Evolutionary conservation across 1,140 invertebrate species (phyloP), one percentile per base, ranked within the genome.

Genomic region (Centruroides sculpturatus): DNA sequence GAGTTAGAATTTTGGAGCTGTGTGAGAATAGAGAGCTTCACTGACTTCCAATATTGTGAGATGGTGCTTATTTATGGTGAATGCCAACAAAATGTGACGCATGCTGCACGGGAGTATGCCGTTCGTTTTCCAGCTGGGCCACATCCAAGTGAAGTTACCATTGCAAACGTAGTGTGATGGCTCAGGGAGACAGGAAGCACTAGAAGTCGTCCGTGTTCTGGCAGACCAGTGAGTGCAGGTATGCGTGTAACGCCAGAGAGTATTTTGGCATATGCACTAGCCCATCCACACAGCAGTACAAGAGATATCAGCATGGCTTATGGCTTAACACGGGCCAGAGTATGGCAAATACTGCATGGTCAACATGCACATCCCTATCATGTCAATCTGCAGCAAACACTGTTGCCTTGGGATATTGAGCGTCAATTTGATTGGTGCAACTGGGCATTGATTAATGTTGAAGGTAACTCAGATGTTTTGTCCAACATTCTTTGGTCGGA

Each of bases 261-360:
- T 35, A 34, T 59, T 59, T 59, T 59, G 50, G 36, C 49, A 53
- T 47, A 59, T 59, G 36, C 50, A 53, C 36, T 53, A 53, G 57
- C 57, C 57, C 50, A 59, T 59, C 36, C 34, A 4, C 50, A 53
- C 36, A 59, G 48, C 51, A 59, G 35, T 59, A 59, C 35, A 59
- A 41, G 50, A 41, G 35, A 59, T 13, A 59, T 49, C 48, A 52
- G 57, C 50, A 59, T 36, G 1, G 49, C 13, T 36, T 59, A 34
- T 59, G 36, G 50, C 41, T 53, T 52, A 41, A 59, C 57, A 53
- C 11, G 50, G 10, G 57, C 7, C 50, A 23, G 50, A 41, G 50
- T 59, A 59, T 41, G 49, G 50, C 35, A 59, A 59, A 52, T 59
- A 59, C 36, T 52, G 12, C 51, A 59, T 53, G 10, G 1, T 59